phyloP scores from a whole-genome alignment of 2,113 vertebrate species.

The Rhea pennata region DNA sequence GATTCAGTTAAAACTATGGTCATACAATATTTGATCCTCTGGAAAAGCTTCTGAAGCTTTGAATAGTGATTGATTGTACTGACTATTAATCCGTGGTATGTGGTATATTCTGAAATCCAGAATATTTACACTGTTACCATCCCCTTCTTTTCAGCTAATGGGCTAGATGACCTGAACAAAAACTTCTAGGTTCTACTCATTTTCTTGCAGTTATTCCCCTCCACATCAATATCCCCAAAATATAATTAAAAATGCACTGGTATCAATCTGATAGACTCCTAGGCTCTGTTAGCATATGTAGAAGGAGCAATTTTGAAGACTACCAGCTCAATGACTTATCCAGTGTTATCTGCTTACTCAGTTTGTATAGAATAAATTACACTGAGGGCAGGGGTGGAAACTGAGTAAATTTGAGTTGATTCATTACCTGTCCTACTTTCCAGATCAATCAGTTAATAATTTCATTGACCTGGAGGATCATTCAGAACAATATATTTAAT shows the following conservation, averaged over 20 bases:
- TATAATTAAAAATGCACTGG: not conserved
- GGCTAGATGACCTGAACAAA: not conserved
- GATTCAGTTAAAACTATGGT: not conserved
- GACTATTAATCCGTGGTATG: not conserved
- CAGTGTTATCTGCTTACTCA: conserved; percentile 68
- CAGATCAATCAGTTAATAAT: conserved; percentile 78
- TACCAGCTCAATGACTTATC: conserved; percentile 46
- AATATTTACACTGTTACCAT: not conserved
- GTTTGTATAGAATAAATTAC: conserved; percentile 59
- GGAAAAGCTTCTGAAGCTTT: not conserved
- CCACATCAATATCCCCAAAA: not conserved
- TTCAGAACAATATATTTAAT: conserved; percentile 75
- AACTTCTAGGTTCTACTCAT: not conserved
- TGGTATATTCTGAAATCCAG: not conserved
- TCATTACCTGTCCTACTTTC: conserved; percentile 71
- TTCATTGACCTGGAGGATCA: conserved; percentile 65
- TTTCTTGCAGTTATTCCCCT: not conserved
- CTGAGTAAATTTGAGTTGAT: conserved; percentile 76
- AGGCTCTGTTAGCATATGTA: not conserved
- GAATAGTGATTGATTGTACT: not conserved
- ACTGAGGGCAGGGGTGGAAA: not conserved
- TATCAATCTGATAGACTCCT: not conserved
- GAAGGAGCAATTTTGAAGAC: conserved; percentile 28
- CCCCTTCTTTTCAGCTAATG: not conserved
- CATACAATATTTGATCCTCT: not conserved